phyloP scores from a whole-genome alignment of 2,113 vertebrate species.

The Proteles cristata region DNA sequence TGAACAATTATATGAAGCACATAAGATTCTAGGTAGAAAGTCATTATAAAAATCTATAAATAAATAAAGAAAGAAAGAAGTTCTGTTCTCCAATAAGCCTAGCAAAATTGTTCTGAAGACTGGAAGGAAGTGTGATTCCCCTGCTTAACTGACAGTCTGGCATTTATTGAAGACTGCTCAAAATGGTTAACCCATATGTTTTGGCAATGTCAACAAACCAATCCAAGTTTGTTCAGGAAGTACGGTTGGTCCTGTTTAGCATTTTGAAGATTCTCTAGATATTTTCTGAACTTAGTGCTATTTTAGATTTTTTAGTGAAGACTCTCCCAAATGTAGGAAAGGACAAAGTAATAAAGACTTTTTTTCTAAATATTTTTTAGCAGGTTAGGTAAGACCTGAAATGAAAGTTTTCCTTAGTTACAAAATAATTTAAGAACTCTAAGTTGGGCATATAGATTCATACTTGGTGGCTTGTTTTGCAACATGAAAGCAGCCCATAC shows the following conservation, averaged over 20 bases:
- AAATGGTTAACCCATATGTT: not conserved
- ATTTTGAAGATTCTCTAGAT: not conserved
- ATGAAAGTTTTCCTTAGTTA: not conserved
- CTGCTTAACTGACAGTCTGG: not conserved
- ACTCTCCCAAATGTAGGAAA: not conserved
- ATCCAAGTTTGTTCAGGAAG: not conserved
- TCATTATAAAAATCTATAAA: not conserved
- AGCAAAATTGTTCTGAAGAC: constrained; percentile 3
- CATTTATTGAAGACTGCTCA: constrained; percentile 28
- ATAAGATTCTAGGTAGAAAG: not conserved
- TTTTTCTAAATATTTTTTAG: not conserved
- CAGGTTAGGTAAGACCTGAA: not conserved
- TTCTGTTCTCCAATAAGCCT: not conserved
- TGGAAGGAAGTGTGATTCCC: not conserved
- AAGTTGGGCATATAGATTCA: not conserved
- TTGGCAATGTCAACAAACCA: not conserved
- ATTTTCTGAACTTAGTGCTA: not conserved
- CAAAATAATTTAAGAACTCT: not conserved
- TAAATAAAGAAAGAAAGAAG: not conserved
- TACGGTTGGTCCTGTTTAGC: not conserved
- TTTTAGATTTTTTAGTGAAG: constrained; percentile 6
- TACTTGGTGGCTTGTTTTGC: not conserved
- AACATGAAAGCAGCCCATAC: not conserved
- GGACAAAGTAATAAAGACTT: not conserved
- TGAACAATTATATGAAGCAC: not conserved